Conservation (phyloP, 2,888 invertebrate species). For the Hecatera dysodea region DNA sequence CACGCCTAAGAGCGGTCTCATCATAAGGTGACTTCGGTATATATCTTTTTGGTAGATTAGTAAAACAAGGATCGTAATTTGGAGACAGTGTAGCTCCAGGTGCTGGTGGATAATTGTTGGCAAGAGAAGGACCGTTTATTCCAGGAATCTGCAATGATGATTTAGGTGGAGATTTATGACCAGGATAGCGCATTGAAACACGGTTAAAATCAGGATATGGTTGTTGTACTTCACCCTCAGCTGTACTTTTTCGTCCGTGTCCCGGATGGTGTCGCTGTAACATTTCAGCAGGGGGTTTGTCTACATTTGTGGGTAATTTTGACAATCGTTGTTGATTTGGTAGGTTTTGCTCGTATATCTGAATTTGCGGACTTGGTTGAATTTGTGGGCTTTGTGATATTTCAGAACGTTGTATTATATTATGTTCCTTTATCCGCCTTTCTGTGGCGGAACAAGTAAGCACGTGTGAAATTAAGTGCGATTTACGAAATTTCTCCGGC, state of each 20-base stretch:
- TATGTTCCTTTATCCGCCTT: neutral
- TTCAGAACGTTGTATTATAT: slow-evolving; percentile 22
- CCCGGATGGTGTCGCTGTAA: slow-evolving; percentile 37
- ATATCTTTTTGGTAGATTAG: slow-evolving; percentile 16
- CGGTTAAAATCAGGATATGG: slow-evolving; percentile 42
- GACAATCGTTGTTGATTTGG: neutral
- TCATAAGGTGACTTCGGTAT: neutral
- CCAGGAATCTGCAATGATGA: slow-evolving; percentile 5
- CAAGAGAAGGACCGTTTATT: slow-evolving; percentile 3
- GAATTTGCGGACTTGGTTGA: neutral
- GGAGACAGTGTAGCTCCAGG: slow-evolving; percentile 23
- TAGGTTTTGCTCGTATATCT: neutral
- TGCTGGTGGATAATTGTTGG: slow-evolving; percentile 26
- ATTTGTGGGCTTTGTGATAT: neutral
- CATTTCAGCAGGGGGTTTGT: slow-evolving; percentile 43
- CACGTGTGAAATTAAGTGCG: slow-evolving; percentile 5
- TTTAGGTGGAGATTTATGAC: slow-evolving; percentile 3
- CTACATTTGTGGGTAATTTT: slow-evolving; percentile 11
- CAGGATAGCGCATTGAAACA: slow-evolving; percentile 36
- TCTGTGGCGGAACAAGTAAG: slow-evolving; percentile 8
- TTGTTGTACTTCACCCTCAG: slow-evolving; percentile 29
- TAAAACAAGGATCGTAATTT: slow-evolving; percentile 21
- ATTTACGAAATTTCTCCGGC: slow-evolving; percentile 4
- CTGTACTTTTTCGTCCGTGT: slow-evolving; percentile 5
- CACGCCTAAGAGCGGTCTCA: slow-evolving; percentile 33